Conservation (phyloP, 2,888 invertebrate species). For the Sarcophaga variegata region DNA sequence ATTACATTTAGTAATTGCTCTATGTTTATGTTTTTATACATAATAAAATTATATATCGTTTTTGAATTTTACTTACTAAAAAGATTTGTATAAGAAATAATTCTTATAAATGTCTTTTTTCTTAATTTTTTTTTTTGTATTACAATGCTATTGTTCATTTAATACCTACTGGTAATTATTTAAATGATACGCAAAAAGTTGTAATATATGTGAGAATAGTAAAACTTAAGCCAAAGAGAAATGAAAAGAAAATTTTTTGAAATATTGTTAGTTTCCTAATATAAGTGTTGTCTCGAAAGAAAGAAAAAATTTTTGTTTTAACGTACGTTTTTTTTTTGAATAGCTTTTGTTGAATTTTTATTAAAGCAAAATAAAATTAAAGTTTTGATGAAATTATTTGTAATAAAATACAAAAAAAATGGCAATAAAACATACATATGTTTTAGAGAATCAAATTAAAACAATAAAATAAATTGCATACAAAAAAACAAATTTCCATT, state of each 20-base stretch:
- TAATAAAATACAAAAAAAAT: conserved; percentile 33
- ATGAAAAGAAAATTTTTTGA: neutral
- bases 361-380: conserved; percentile 32
- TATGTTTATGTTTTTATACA: conserved; percentile 59
- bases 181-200: conserved; percentile 20
- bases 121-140: conserved; percentile 6
- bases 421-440: conserved; percentile 20
- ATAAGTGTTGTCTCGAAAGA: too few relatives aligned
- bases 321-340: neutral
- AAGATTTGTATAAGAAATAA: conserved; percentile 4
- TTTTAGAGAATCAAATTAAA: conserved; percentile 3
- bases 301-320: neutral
- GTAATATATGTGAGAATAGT: neutral
- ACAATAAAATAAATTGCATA: conserved; percentile 25
- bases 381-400: conserved; percentile 22
- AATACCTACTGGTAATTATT: conserved; percentile 45
- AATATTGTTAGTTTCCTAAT: too few relatives aligned
- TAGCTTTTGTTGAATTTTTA: conserved; percentile 29
- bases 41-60: conserved; percentile 41
- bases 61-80: conserved; percentile 52
- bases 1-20: conserved; percentile 70
- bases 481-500: conserved; percentile 4
- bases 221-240: conserved; percentile 2
- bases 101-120: conserved; percentile 60
- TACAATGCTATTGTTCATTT: conserved; percentile 46